Base-by-base conservation (phyloP, 2,888 invertebrate genomes). In the Cordilura impudica region DNA sequence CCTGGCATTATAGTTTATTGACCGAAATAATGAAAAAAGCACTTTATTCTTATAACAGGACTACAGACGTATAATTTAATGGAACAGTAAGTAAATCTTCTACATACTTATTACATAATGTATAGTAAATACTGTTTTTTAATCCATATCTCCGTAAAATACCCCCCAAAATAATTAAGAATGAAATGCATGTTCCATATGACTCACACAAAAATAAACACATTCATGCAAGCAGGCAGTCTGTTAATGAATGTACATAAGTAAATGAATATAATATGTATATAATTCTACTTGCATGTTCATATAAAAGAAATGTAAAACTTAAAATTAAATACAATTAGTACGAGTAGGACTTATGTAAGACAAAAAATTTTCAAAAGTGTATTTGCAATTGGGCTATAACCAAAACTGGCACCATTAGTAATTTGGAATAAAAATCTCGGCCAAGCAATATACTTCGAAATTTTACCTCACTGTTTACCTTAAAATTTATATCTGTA, bases 81-180 rank as follows among this genome's bases (percentile, higher is more conserved):
- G 16, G 53, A 6, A 19, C 47, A 54, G 29, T 31, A 47, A 45
- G 18, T 35, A 23, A 8, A 49, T 39, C 10, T 3, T 16, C 1
- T 39, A 18, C 1, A 65, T 35, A 12, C 16, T 54, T 29, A 29
- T 7, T 29, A 29, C 23, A 49, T 49, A 16, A 19, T 63, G 16
- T 54, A 63, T 54, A 72, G 72, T 78, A 63, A 77, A 54, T 61
- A 66, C 47, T 56, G 43, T 67, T 63, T 67, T n/a, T 78, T 67
- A 67, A 72, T 61, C 31, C 67, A 56, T 78, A 67, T 72, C 67
- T 77, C 21, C 54, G 43, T 51, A 21, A 58, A 54, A 63, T 35
- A 45, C 43, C 29, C 51, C 16, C 47, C 3, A 67, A 21, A 43
- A 6, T 45, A 21, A 35, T 35, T 29, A 29, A 61, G 7, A 72